Conservation (phyloP, 2,888 invertebrate genomes). For the Protonemura montana region DNA sequence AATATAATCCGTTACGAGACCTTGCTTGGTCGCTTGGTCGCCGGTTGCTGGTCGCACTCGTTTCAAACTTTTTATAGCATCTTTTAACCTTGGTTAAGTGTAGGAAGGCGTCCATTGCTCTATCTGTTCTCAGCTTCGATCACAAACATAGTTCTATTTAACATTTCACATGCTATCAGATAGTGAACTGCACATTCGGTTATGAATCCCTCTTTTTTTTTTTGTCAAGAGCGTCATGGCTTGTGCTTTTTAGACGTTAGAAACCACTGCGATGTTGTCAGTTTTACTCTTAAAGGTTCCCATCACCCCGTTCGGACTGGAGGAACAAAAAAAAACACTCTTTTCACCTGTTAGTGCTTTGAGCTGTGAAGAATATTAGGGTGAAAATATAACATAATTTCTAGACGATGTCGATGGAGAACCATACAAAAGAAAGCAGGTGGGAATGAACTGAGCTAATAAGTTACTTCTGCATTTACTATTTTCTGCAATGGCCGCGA, state of each 20-base stretch:
- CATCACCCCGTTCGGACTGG: neutral
- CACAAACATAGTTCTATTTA: neutral
- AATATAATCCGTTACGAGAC: constrained; percentile 7
- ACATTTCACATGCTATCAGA: neutral
- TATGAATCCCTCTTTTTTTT: neutral
- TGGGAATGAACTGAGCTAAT: too few species aligned
- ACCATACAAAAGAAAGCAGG: too few species aligned
- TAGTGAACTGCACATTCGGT: neutral
- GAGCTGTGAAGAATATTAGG: neutral
- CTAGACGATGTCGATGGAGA: neutral
- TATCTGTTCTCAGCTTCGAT: neutral
- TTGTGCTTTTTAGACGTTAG: neutral
- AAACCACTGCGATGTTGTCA: neutral
- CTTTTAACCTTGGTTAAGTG: neutral
- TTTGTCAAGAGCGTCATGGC: neutral
- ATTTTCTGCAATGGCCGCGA: too few species aligned
- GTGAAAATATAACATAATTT: neutral
- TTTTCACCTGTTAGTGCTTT: neutral
- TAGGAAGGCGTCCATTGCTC: neutral
- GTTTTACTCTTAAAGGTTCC: neutral
- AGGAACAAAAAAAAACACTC: neutral
- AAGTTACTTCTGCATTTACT: too few species aligned
- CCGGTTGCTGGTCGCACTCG: neutral
- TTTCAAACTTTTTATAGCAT: neutral
- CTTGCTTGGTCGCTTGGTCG: neutral